These are phyloP conservation scores for Trachurus trachurus DNA, from an alignment of 2,797 vertebrate species.

Conservation along the genomic window DNA sequence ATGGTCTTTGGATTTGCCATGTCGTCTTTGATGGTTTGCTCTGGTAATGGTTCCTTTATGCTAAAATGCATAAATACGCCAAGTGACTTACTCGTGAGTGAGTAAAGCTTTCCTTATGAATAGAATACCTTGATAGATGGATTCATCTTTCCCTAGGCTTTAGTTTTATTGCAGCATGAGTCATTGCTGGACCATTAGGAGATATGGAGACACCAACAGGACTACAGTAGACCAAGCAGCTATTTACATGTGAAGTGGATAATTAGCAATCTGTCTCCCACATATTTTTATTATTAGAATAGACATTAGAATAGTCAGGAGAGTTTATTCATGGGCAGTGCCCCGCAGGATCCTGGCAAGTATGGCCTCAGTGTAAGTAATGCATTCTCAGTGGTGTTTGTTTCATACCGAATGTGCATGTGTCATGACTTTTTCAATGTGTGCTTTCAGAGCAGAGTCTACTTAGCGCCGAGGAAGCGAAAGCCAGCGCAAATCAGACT, in stretches of 20 bases:
- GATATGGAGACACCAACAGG: slow-evolving; percentile 53
- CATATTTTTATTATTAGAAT: slow-evolving; percentile 75
- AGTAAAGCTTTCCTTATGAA: slow-evolving; percentile 29
- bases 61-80: neutral
- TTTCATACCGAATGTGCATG: slow-evolving; percentile 51
- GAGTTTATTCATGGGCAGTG: slow-evolving; percentile 55
- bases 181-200: slow-evolving; percentile 57
- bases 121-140: slow-evolving; percentile 39
- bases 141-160: slow-evolving; percentile 30
- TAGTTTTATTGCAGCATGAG: slow-evolving; percentile 57
- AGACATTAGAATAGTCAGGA: slow-evolving; percentile 47
- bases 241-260: slow-evolving; percentile 77
- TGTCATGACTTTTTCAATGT: slow-evolving; percentile 65
- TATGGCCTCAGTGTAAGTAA: slow-evolving; percentile 16
- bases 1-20: neutral
- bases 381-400: slow-evolving; percentile 51
- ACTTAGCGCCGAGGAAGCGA: slow-evolving; percentile 44
- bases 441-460: slow-evolving; percentile 60
- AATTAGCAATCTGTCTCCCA: slow-evolving; percentile 77
- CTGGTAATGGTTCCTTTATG: neutral
- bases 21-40: neutral
- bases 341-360: slow-evolving; percentile 36
- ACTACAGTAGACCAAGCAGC: slow-evolving; percentile 54
- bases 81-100: slow-evolving; percentile 27
- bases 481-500: slow-evolving; percentile 60